These are phyloP conservation scores for Diabrotica balteata DNA, from an alignment of 2,888 invertebrate species.

Conservation along the genomic window DNA sequence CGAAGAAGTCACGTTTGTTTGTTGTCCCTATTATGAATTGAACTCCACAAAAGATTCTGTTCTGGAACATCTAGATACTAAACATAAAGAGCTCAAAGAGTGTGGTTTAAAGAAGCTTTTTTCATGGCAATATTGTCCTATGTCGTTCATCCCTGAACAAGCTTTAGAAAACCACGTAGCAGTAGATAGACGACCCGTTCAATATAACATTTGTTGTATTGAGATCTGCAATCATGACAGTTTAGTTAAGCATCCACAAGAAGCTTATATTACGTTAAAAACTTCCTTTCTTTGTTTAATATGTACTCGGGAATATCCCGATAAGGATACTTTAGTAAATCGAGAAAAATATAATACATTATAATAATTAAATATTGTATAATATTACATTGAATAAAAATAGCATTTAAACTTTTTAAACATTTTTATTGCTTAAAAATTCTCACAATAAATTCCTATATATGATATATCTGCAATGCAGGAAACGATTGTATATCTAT, in stretches of 20 bases:
- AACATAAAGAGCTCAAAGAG: slow-evolving; percentile 8
- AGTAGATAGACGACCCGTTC: not conserved
- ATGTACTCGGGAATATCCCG: slow-evolving; percentile 1
- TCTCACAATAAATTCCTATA: no score
- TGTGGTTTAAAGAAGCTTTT: not conserved
- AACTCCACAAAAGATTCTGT: slow-evolving; percentile 1
- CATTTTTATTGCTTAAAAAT: no score
- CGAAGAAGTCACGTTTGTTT: not conserved
- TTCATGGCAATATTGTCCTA: not conserved
- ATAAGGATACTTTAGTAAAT: not conserved
- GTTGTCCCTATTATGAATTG: not conserved
- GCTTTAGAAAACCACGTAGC: not conserved
- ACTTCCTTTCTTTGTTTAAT: slow-evolving; percentile 2
- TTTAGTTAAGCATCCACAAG: slow-evolving; percentile 1
- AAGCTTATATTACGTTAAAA: not conserved
- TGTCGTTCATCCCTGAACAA: not conserved
- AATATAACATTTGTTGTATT: slow-evolving; percentile 6
- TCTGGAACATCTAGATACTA: slow-evolving; percentile 1
- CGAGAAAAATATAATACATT: no score
- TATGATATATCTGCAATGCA: not conserved
- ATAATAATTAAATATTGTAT: no score
- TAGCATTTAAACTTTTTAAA: no score
- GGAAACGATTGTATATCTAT: not conserved
- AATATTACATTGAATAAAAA: no score
- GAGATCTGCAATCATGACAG: not conserved